Evolutionary conservation across 2,113 vertebrate genomes (phyloP), one percentile per base, ranked within the genome.

Genomic region (Sylvicapra grimmia): DNA sequence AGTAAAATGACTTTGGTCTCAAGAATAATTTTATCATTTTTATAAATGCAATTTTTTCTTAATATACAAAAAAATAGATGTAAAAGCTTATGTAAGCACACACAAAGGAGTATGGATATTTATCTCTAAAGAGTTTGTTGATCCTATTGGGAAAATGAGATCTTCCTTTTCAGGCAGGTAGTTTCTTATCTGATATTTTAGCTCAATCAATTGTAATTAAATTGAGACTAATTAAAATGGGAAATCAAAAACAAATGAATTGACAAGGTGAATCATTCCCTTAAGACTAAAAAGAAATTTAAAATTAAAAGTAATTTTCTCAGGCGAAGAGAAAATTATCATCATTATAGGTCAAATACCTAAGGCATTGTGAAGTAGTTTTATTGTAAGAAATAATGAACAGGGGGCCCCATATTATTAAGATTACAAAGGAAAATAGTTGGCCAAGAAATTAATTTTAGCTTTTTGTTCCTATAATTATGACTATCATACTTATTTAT

Each of bases 191-290:
- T 98, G 75, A 97, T 97, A 97, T 97, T 96, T 84, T 93, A 75
- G n/a, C 75, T 97, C 56, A 88, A 97, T 97, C 89, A 96, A 85
- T 98, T 98, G 91, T 98, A 98, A 98, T 97, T 98, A 98, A 96
- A 94, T 98, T 94, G 61, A 96, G 72, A 92, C 94, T 97, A 98
- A 98, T 98, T 98, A 98, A 98, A 98, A 96, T 97, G 91, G 86
- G 80, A 97, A 98, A 97, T 96, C 16, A 96, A 98, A 98, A 98
- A 94, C 80, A 98, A 97, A 97, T 95, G 90, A 96, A 95, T 92
- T 97, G 96, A 95, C 94, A 94, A 97, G 84, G 89, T 97, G 94
- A 97, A 87, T 77, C 19, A 84, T 90, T 97, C 97, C 94, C 96
- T 82, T 93, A 97, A 97, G 96, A 96, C 58, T 97, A 75, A 77